Conservation (phyloP, 2,888 invertebrate genomes). For the Opisthograptis luteolata region DNA sequence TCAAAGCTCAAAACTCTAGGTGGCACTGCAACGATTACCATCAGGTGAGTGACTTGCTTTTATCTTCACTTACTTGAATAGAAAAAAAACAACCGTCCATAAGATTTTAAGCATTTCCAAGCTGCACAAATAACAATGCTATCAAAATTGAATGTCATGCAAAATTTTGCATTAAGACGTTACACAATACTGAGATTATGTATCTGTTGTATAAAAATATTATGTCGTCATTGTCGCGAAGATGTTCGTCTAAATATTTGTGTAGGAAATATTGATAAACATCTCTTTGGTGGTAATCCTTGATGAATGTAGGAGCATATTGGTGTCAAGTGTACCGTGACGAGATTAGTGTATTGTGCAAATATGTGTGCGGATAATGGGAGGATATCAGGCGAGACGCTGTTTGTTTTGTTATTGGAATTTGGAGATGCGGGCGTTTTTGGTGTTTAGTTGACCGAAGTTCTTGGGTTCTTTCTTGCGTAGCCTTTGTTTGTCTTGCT, state of each 20-base stretch:
- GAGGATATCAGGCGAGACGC: constrained; percentile 11
- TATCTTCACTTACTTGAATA: no score
- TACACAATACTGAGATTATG: constrained; percentile 58
- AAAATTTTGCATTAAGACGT: constrained; percentile 55
- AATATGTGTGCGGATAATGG: constrained; percentile 47
- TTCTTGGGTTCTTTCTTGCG: no score
- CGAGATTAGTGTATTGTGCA: constrained; percentile 77
- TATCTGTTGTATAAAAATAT: constrained; percentile 60
- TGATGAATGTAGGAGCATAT: constrained; percentile 60
- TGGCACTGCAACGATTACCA: no score
- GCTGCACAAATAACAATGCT: constrained; percentile 37
- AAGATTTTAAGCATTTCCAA: constrained; percentile 3
- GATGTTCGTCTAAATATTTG: constrained; percentile 64
- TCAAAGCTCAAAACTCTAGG: no score
- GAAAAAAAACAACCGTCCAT: no score
- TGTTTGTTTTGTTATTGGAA: constrained; percentile 28
- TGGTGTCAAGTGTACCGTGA: constrained; percentile 82
- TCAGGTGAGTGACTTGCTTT: no score
- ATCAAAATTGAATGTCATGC: constrained; percentile 56
- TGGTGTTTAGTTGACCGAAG: constrained; percentile 25
- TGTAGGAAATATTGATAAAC: constrained; percentile 73
- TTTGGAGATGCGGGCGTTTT: constrained; percentile 14
- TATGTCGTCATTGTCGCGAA: constrained; percentile 69
- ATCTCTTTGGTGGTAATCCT: constrained; percentile 71
- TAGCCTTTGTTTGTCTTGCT: no score